Evolutionary conservation across 2,797 vertebrate species (phyloP), one percentile per base, ranked within the genome.

Genomic region (Gallinago nigripennis): DNA sequence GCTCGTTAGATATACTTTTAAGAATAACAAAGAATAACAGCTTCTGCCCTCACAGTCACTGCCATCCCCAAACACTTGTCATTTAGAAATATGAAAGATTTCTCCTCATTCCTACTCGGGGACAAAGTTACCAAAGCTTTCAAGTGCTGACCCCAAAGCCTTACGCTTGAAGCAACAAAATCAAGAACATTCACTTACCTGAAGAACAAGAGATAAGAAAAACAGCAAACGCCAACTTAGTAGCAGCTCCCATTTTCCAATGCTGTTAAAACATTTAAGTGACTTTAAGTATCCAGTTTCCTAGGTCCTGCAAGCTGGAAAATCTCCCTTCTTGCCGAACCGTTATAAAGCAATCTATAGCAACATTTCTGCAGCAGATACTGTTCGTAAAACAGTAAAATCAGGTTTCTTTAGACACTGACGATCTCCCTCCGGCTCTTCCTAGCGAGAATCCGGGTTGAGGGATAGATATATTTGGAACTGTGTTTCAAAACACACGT

Each of bases 151-250:
- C 61, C 64, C 45, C 66, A 65, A 58, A 90, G n/a, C 63, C 46
- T 57, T n/a, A 51, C 1, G 2, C 25, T 68, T 46, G 64, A 70
- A 84, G 41, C 3, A 2, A 35, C 35, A 65, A 69, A 76, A 31
- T 6, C 61, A 53, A 18, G 30, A 87, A n/a, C 65, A 11, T 15
- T 63, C 83, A 98, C 99, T 98, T 98, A 99, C 99, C 99, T 99
- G 99, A 99, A 97, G 99, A 99, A 95, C 99, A 99, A 87, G 99
- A 99, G 98, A 99, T 99, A 97, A 99, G 99, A 98, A 99, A 99
- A 97, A 99, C 99, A 92, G 99, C 99, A 70, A 99, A 98, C 97
- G 99, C 99, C 98, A 99, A 98, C 98, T 99, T 99, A 93, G 99
- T 99, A 97, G 99, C 99, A 98, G 99, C 99, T 99, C 99, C 99